Evolutionary conservation across 2,113 vertebrate genomes (phyloP), one percentile per base, ranked within the genome.

Genomic region (Ahaetulla prasina): DNA sequence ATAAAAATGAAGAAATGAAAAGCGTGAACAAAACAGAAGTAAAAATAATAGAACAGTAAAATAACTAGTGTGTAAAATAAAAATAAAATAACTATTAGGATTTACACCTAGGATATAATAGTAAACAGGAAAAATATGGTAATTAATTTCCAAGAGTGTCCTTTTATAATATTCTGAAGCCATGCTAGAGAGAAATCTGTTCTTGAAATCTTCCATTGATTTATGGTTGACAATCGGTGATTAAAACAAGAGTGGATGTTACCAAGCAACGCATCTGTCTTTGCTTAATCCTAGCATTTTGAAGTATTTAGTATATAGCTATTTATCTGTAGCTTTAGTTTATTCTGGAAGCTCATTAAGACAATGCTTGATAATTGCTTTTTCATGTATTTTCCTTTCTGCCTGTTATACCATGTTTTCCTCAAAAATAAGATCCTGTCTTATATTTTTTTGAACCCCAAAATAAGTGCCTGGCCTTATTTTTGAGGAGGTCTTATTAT

Each of bases 211-310:
- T 92, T 89, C 91, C 63, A 84, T 53, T 89, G 91, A 92, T 85
- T 85, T 84, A 92, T 30, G 54, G 54, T 52, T 89, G 63, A 85
- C 91, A 92, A 52, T 47, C 87, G 85, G 87, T 84, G 50, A 85
- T 89, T 89, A 84, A 87, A 89, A 92, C 50, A 92, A 92, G 63
- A 57, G 43, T 89, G 68, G 68, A 14, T 84, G 68, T 85, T 89
- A 74, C 68, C 43, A 85, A 74, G 87, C 43, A 89, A 89, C 20
- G 8, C 52, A 89, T 92, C 87, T 92, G 68, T 85, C 87, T 92
- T 92, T 89, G 39, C 84, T 85, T 57, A 85, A 88, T 85, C 84
- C 89, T 92, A 92, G 89, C 63, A 89, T 92, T 89, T 74, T 84
- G 52, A 89, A 89, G 68, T 47, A 89, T 50, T 53, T 53, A 45